Conservation (phyloP, 2,888 invertebrate species). For the Sarcophaga rosellei region DNA sequence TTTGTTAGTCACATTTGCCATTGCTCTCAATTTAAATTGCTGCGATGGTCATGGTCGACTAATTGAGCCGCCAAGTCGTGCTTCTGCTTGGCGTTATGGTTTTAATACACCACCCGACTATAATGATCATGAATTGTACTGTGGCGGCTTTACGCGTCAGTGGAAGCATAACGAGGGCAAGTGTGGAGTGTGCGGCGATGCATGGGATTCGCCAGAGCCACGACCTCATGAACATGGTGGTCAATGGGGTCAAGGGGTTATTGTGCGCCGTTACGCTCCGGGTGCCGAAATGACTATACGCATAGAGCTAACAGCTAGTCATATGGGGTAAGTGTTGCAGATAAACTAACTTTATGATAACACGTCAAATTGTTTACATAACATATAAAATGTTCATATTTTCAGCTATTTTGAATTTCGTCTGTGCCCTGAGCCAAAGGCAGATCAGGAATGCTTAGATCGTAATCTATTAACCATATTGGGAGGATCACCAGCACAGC, state of each 20-base stretch:
- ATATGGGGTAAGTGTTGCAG: constrained; percentile 84
- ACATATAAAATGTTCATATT: constrained; percentile 9
- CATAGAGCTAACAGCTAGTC: constrained; percentile 93
- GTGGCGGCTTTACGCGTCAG: constrained; percentile 92
- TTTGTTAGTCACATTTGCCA: constrained; percentile 25
- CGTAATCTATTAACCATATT: constrained; percentile 85
- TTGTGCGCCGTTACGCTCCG: constrained; percentile 89
- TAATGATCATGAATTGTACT: constrained; percentile 93
- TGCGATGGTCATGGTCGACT: constrained; percentile 79
- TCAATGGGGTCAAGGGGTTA: constrained; percentile 90
- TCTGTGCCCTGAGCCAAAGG: constrained; percentile 88
- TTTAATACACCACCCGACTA: constrained; percentile 94
- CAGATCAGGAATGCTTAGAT: constrained; percentile 90
- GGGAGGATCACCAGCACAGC: constrained; percentile 79
- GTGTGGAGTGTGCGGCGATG: constrained; percentile 93
- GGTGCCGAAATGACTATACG: constrained; percentile 86
- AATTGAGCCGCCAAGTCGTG: constrained; percentile 92
- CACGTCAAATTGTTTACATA: too few species aligned
- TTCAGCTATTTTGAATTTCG: constrained; percentile 89
- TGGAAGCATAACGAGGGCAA: constrained; percentile 91
- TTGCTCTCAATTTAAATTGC: constrained; percentile 47
- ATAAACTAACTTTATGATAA: not conserved
- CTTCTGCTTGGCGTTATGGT: constrained; percentile 94
- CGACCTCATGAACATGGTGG: constrained; percentile 92
- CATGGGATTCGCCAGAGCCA: constrained; percentile 88